A percentile compares a stretch with the other conserved stretches of the same genome.
Evolutionary conservation across 2,797 vertebrate species (phyloP).

Genomic region (Esox masquinongy): DNA sequence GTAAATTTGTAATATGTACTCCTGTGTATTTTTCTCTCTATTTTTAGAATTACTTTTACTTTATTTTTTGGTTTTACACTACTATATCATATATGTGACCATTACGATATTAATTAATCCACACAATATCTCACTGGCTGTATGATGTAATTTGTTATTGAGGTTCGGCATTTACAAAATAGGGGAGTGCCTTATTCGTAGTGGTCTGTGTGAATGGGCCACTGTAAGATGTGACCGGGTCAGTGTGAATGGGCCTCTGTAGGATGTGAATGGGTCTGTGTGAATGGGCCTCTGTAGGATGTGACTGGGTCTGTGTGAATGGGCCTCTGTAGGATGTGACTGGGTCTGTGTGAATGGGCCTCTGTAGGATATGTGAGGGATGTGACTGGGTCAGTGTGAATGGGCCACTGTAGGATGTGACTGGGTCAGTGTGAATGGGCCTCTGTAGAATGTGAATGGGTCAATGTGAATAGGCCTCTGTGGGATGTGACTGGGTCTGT

Average conservation of each 20-base stretch:
- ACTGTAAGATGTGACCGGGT: not conserved
- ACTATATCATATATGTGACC: no score
- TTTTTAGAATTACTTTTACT: no score
- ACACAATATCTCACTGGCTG: no score
- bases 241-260: not conserved
- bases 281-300: not conserved
- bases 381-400: not conserved
- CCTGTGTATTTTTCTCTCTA: no score
- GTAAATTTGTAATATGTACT: no score
- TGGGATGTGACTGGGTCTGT: not conserved
- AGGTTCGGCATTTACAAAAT: no score
- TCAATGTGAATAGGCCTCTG: not conserved
- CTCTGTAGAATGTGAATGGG: not conserved
- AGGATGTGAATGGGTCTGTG: not conserved
- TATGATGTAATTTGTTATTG: no score
- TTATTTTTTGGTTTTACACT: no score
- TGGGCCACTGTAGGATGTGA: no score
- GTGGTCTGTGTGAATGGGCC: not conserved
- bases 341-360: not conserved
- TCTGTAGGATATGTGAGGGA: no score
- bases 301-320: not conserved
- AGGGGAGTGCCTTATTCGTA: slow-evolving; percentile 6
- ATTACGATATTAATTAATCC: no score
- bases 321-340: not conserved
- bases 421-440: not conserved